Evolutionary conservation across 2,888 invertebrate species (phyloP), one percentile per base, ranked within the genome.

Genomic region (Galerucella nymphaeae): DNA sequence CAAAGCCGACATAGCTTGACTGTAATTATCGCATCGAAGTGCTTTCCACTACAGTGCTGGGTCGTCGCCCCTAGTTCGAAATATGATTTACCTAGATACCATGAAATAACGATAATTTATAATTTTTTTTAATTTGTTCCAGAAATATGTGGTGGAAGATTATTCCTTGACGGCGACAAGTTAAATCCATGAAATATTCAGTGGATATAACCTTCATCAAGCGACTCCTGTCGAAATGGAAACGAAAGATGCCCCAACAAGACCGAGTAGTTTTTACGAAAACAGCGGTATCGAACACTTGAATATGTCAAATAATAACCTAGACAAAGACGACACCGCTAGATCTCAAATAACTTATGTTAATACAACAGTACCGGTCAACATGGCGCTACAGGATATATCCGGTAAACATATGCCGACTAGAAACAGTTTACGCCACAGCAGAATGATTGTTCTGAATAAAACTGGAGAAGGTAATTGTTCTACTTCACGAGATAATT

Each of bases 301-400:
- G 16, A 61, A 30, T n/a, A 61, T 59, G 4, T 69, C 69, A 42
- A 62, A 69, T 55, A 66, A 58, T 41, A 66, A 66, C 45, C 14
- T 58, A 16, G 10, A 23, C 42, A 57, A 58, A 20, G 41, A n/a
- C 9, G 69, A 62, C 20, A 1, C 1, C n/a, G 14, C 58, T 4
- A 53, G 62, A 16, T 62, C 89, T 55, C 89, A 89, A 84, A 87
- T 89, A 65, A 86, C 87, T 81, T 88, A 87, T 80, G 80, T 90
- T 80, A 87, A 87, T 79, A 92, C 92, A 48, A 92, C 92, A 8
- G 92, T 92, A 74, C 92, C 92, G 67, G 91, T 91, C 84, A 92
- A 91, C 84, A 89, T 92, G 79, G 90, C 90, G 67, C 89, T 89
- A 30, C 87, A 87, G 77, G 90, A 89, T 84, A 89, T 92, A 77